Evolutionary conservation across 2,113 vertebrate genomes (phyloP).

Genomic region (Dicerorhinus sumatrensis): DNA sequence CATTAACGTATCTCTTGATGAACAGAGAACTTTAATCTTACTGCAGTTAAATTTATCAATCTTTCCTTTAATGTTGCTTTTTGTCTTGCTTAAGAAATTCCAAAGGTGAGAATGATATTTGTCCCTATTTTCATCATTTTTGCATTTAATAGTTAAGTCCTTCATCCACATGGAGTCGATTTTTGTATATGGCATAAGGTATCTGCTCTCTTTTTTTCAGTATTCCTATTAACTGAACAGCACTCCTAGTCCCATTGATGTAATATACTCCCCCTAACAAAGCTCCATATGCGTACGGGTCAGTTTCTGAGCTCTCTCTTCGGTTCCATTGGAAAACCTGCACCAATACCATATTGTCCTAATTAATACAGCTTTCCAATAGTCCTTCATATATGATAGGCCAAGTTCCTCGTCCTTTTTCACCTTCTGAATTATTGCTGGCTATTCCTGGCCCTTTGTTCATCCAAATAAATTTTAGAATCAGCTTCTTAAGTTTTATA

Average conservation of each 20-base stretch:
- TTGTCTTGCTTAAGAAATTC: conserved; percentile 5
- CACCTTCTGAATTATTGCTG: background rate
- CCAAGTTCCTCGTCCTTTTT: background rate
- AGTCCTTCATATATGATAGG: background rate
- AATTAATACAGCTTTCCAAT: background rate
- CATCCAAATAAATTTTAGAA: background rate
- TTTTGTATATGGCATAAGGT: background rate
- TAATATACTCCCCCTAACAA: background rate
- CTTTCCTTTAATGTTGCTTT: background rate
- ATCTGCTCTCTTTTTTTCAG: background rate
- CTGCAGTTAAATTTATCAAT: background rate
- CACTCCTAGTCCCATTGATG: background rate
- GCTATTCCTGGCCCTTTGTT: background rate
- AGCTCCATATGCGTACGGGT: background rate
- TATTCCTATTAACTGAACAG: background rate
- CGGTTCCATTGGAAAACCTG: background rate
- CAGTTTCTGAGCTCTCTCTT: background rate
- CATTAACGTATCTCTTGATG: background rate
- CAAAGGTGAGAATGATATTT: background rate
- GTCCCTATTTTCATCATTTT: background rate
- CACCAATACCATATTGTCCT: background rate
- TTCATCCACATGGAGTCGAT: background rate
- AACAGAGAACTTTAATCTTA: conserved; percentile 28
- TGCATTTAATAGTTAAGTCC: conserved; percentile 17
- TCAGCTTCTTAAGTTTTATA: background rate